These are phyloP conservation scores for Harmothoe impar DNA, from an alignment of 2,888 invertebrate genomes.

Conservation along the genomic window DNA sequence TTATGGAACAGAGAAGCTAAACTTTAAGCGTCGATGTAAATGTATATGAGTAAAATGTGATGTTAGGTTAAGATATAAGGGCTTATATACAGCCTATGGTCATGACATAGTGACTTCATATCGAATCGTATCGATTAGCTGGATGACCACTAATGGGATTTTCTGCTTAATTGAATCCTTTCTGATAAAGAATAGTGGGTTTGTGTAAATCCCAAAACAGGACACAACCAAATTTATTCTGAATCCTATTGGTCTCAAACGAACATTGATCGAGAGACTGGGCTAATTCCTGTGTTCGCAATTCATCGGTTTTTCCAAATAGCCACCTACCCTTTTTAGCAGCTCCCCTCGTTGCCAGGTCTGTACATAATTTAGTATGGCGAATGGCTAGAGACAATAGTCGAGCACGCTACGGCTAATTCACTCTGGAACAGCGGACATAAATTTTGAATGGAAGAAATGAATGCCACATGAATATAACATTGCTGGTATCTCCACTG, in stretches of 20 bases:
- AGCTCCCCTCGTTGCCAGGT: neutral
- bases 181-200: too few relatives aligned
- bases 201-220: too few relatives aligned
- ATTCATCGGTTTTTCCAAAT: conserved; percentile 39
- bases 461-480: conserved; percentile 50
- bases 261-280: neutral
- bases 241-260: neutral
- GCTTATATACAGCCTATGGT: too few relatives aligned
- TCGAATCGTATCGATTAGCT: too few relatives aligned
- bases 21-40: too few relatives aligned
- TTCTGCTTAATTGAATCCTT: too few relatives aligned
- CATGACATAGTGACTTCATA: too few relatives aligned
- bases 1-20: too few relatives aligned
- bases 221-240: neutral
- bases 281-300: conserved; percentile 26
- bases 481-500: neutral
- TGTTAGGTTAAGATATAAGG: too few relatives aligned
- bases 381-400: conserved; percentile 40
- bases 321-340: conserved; percentile 16
- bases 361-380: conserved; percentile 37
- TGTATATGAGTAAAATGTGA: too few relatives aligned
- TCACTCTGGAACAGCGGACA: neutral
- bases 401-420: conserved; percentile 37
- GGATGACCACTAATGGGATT: too few relatives aligned
- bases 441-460: conserved; percentile 40